Evolutionary conservation across 2,888 invertebrate species (phyloP), one percentile per base, ranked within the genome.

Genomic region (Nephrotoma guestfalica): DNA sequence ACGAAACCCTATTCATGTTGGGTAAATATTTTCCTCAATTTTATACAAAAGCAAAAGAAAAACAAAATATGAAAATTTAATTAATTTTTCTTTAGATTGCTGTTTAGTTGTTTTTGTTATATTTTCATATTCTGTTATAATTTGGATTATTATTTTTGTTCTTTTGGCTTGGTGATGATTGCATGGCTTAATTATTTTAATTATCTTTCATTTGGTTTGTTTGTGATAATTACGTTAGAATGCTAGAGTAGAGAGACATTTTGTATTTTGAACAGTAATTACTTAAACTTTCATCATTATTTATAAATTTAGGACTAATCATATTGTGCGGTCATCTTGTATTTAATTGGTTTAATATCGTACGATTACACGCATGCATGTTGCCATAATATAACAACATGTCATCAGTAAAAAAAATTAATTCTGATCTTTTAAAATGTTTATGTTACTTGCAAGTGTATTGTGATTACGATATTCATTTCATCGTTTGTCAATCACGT

Each of bases 1-100:
- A 87, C 91, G 93, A 87, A 94, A 94, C 88, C 94, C 94, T 15
- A 92, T 94, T 86, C 94, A 94, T 89, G 93, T 94, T 88, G 94
- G 94, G 94, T 94, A 92, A 92, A 93, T 92, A 84, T 84, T 41
- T 84, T 84, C 42, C 41, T 11, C 2, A 84, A 41, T 84, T 84
- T 41, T n/a, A 41, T 84, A 84, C n/a, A 6, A 41, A 41, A 84
- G 3, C 30, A 30, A 30, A 30, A 30, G 30, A 30, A 30, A 2
- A 30, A 30, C 30, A 30, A 42, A 84, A 41, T 15, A 13, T 84
- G 41, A 84, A 41, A 84, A 84, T 30, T 71, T 84, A 84, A 84
- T 84, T 84, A 84, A 84, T 41, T 84, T 84, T 84, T 41, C 15
- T 84, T 84, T 42, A 84, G 71, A 71, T 30, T 71, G 30, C 18